These are phyloP conservation scores for Neoascia interrupta DNA, from an alignment of 2,888 invertebrate genomes.

Conservation along the genomic window DNA sequence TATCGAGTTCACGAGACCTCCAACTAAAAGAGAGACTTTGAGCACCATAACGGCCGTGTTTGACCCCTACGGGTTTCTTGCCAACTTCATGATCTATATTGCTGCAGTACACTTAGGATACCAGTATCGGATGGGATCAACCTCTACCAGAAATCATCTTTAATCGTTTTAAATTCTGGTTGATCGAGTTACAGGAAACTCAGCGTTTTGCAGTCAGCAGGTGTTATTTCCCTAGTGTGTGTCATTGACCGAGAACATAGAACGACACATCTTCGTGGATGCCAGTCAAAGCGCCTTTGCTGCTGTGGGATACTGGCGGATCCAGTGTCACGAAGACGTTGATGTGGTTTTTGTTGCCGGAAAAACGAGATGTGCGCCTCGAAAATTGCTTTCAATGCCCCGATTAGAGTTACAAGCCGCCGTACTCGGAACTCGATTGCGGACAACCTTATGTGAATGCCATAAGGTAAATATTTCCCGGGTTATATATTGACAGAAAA, in stretches of 20 bases:
- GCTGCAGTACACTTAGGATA: slow-evolving; percentile 16
- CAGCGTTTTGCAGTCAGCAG: background rate
- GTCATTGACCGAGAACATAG: background rate
- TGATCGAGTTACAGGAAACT: background rate
- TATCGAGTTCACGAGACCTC: background rate
- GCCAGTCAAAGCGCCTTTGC: slow-evolving; percentile 67
- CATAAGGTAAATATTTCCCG: background rate
- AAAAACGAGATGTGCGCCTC: slow-evolving; percentile 37
- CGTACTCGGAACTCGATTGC: slow-evolving; percentile 10
- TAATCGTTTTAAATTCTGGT: slow-evolving; percentile 8
- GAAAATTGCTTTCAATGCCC: background rate
- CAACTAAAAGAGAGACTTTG: slow-evolving; percentile 29
- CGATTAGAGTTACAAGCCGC: slow-evolving; percentile 13
- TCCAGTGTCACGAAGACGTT: slow-evolving; percentile 19
- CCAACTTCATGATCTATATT: slow-evolving; percentile 18
- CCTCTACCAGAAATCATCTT: background rate
- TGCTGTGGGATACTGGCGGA: slow-evolving; percentile 58
- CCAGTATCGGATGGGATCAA: slow-evolving; percentile 10
- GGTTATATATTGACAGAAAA: background rate
- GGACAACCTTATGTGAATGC: background rate
- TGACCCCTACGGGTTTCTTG: slow-evolving; percentile 10
- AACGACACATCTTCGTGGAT: slow-evolving; percentile 59
- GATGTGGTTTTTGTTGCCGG: slow-evolving; percentile 48
- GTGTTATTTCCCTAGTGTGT: slow-evolving; percentile 10
- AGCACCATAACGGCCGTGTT: slow-evolving; percentile 23